phyloP scores from a whole-genome alignment of 2,888 invertebrate genomes.

The Arctia plantaginis region DNA sequence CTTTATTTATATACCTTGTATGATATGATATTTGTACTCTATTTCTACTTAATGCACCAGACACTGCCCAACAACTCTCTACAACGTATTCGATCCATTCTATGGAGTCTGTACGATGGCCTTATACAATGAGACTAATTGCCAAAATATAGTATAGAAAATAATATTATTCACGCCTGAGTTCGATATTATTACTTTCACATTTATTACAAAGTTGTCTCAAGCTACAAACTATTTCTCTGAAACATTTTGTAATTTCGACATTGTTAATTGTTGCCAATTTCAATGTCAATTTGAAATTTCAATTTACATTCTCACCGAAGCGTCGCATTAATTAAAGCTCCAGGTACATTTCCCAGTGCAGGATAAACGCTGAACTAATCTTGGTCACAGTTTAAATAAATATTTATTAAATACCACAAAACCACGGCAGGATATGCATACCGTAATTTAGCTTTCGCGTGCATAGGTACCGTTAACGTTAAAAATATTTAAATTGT shows the following conservation, averaged over 20 bases:
- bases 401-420: slow-evolving; percentile 44
- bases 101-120: not conserved
- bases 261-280: slow-evolving; percentile 3
- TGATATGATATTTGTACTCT: not conserved
- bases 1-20: not conserved
- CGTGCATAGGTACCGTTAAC: slow-evolving; percentile 48
- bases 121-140: not conserved
- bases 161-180: not conserved
- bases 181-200: not conserved
- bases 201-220: not conserved
- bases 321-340: slow-evolving; percentile 56
- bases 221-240: not conserved
- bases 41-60: not conserved
- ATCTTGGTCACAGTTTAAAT: slow-evolving; percentile 44
- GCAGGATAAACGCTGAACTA: slow-evolving; percentile 40
- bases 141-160: not conserved
- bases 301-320: slow-evolving; percentile 58
- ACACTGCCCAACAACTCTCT: not conserved
- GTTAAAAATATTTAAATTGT: slow-evolving; percentile 43
- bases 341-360: slow-evolving; percentile 39
- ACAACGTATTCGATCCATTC: not conserved
- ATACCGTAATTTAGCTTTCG: slow-evolving; percentile 53
- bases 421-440: slow-evolving; percentile 39
- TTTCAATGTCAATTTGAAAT: slow-evolving; percentile 47
- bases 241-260: slow-evolving; percentile 19